phyloP scores from a whole-genome alignment of 2,113 vertebrate genomes.

The Beaufortia kweichowensis region DNA sequence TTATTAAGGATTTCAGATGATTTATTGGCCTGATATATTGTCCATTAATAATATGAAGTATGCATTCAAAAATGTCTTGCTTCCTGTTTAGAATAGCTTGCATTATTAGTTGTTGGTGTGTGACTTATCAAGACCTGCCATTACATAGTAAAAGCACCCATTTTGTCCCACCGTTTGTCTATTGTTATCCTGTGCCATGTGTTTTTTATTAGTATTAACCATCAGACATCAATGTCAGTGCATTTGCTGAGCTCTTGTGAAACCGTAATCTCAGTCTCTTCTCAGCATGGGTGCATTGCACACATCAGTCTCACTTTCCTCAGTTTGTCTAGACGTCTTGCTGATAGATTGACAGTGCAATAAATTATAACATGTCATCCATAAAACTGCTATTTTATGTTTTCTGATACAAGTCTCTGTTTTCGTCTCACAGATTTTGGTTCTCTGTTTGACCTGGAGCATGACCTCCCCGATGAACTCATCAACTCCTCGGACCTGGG shows the following conservation, averaged over 20 bases:
- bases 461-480: constrained; percentile 96
- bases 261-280: not conserved
- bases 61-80: not conserved
- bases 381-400: not conserved
- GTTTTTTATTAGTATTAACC: constrained; percentile 41
- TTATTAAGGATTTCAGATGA: no score
- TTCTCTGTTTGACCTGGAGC: constrained; percentile 94
- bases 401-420: not conserved
- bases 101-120: not conserved
- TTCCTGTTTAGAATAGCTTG: not conserved
- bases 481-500: constrained; percentile 92
- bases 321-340: not conserved
- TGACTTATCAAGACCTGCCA: constrained; percentile 12
- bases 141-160: constrained; percentile 21
- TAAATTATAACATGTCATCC: not conserved
- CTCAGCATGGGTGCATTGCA: not conserved
- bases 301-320: not conserved
- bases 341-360: not conserved
- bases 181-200: constrained; percentile 35
- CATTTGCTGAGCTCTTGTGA: not conserved
- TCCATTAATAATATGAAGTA: not conserved
- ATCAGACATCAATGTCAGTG: constrained; percentile 6
- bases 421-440: constrained; percentile 83
- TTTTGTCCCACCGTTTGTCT: constrained; percentile 32
- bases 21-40: not conserved